Percentiles rank a stretch among this genome's conserved stretches.
These are phyloP conservation scores for Papilio aristodemus DNA, from an alignment of 1,140 invertebrate genomes.

Conservation along the genomic window DNA sequence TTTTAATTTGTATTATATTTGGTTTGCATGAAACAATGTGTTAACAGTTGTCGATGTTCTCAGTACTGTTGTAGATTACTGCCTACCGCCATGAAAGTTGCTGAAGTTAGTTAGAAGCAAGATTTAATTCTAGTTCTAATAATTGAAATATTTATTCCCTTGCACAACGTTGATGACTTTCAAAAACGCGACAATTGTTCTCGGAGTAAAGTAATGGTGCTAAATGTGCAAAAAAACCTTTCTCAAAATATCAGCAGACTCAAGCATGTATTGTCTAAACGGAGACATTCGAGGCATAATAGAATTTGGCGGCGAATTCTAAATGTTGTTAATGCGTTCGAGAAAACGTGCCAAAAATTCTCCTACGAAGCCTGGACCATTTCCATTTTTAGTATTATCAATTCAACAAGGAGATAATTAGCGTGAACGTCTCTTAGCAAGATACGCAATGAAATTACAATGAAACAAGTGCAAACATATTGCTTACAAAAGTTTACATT, in stretches of 20 bases:
- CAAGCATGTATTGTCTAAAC: conserved; percentile 17
- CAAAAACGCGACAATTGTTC: not conserved
- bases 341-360: conserved; percentile 23
- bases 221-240: not conserved
- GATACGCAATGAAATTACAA: not conserved
- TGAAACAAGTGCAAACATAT: not conserved
- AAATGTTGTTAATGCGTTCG: conserved; percentile 9
- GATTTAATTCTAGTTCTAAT: too few species aligned
- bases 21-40: too few species aligned
- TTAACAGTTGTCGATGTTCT: too few species aligned
- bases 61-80: too few species aligned
- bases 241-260: not conserved
- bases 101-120: too few species aligned
- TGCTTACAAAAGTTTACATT: not conserved
- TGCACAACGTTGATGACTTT: too few species aligned
- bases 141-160: too few species aligned
- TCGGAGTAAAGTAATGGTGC: conserved; percentile 3
- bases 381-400: conserved; percentile 31
- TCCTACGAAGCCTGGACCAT: conserved; percentile 20
- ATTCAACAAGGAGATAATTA: conserved; percentile 14
- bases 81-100: too few species aligned
- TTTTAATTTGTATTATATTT: too few species aligned
- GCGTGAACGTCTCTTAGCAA: conserved; percentile 7
- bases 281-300: conserved; percentile 21
- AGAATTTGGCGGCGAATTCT: conserved; percentile 22